These are phyloP conservation scores for Galeruca laticollis DNA, from an alignment of 2,888 invertebrate species.

Conservation along the genomic window DNA sequence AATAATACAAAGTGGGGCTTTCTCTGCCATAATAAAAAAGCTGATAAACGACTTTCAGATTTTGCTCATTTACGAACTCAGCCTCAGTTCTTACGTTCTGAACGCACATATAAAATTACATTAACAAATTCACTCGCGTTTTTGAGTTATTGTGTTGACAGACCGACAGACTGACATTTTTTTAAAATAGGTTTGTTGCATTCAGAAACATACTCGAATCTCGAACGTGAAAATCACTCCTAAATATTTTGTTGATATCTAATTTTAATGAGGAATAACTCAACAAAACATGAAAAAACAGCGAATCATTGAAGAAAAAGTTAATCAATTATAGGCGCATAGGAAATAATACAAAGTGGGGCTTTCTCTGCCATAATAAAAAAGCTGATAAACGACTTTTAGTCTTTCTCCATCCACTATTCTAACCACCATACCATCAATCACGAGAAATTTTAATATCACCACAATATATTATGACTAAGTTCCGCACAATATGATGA, in stretches of 20 bases:
- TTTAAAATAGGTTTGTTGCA: no score
- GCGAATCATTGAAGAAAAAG: constrained; percentile 24
- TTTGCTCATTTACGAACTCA: no score
- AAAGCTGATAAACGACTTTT: constrained; percentile 48
- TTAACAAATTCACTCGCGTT: no score
- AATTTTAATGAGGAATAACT: no score
- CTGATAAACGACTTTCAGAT: constrained; percentile 45
- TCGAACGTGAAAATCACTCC: no score
- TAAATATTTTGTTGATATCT: neutral
- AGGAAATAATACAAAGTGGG: constrained; percentile 46
- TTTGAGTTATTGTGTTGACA: no score
- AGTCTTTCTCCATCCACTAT: constrained; percentile 56
- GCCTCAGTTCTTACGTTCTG: no score
- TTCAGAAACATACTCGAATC: no score
- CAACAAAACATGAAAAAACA: neutral
- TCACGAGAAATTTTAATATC: constrained; percentile 68
- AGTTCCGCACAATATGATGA: constrained; percentile 66
- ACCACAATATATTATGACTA: constrained; percentile 66
- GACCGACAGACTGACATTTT: no score
- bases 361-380: constrained; percentile 50
- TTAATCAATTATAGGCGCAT: constrained; percentile 49
- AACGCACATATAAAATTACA: no score
- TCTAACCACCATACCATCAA: constrained; percentile 65
- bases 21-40: constrained; percentile 53
- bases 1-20: constrained; percentile 42